Evolutionary conservation across 1,140 invertebrate genomes (phyloP), one percentile per base, ranked within the genome.

Genomic region (Drosophila albomicans): DNA sequence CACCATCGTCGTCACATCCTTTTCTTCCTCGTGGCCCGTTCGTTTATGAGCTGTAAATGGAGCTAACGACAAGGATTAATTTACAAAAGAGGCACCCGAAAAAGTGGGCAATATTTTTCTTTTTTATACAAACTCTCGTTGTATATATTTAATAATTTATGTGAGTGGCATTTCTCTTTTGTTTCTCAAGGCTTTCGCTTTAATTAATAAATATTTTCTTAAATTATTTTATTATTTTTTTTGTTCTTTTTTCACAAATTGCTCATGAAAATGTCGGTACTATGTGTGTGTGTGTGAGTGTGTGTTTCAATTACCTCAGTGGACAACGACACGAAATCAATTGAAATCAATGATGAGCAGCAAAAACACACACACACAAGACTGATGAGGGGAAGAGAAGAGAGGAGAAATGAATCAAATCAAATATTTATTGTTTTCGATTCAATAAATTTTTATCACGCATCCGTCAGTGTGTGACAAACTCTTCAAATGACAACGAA

Each of bases 341-440:
- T 85, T 79, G 68, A 75, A 74, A 69, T 52, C 71, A 81, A 79
- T 88, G 78, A 88, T 73, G 75, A 73, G 68, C 76, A 79, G 35
- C 54, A 52, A n/a, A 56, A 11, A 57, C 20, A 38, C 8, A 20
- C 7, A 20, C 16, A 67, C 46, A 46, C 43, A 30, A 35, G 45
- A 16, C 28, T 11, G 5, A 25, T 11, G 66, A 68, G 67, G 48
- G 65, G 46, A 35, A 46, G 66, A 75, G 15, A 43, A 48, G 20
- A 28, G 28, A 30, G 64, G 49, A 63, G 74, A 89, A 89, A 89
- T 81, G 85, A 89, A 89, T 89, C 85, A 89, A 89, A 89, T 89
- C 85, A 89, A 89, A 89, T 89, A 89, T 89, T 89, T 89, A 89
- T 89, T 90, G 85, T 81, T 85, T 85, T 89, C 85, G 81, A 90